Evolutionary conservation across 2,888 invertebrate genomes (phyloP).

Genomic region (Brachypalpus laphriformis): DNA sequence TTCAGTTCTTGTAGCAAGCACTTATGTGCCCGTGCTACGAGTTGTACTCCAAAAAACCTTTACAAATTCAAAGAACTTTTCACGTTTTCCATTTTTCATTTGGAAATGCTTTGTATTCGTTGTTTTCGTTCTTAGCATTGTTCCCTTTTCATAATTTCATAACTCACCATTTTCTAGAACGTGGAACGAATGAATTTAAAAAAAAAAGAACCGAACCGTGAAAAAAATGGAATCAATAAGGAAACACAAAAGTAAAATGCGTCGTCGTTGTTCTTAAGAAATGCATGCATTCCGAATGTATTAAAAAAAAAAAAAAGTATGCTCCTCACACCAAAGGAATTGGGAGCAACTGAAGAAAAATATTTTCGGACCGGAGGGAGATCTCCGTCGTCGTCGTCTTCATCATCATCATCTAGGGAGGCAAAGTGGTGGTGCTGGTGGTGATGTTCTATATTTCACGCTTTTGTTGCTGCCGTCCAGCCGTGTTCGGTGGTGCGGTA

Average conservation of each 20-base stretch:
- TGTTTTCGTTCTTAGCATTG: constrained; percentile 26
- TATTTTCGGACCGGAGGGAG: constrained; percentile 52
- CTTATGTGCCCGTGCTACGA: background rate
- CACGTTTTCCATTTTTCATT: constrained; percentile 6
- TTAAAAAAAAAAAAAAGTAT: background rate
- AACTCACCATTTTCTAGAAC: constrained; percentile 26
- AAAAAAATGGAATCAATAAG: constrained; percentile 26
- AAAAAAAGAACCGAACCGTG: background rate
- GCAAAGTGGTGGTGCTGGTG: background rate
- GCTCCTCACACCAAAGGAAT: constrained; percentile 10
- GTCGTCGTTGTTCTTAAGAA: constrained; percentile 9
- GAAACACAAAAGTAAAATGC: constrained; percentile 2
- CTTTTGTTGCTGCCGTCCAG: constrained; percentile 62
- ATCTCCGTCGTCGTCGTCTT: background rate
- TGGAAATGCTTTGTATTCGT: constrained; percentile 35
- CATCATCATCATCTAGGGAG: constrained; percentile 12
- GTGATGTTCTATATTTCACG: constrained; percentile 65
- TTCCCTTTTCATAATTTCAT: constrained; percentile 28
- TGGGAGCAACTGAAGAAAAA: constrained; percentile 28
- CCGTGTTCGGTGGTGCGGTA: constrained; percentile 18
- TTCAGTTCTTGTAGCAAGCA: constrained; percentile 13
- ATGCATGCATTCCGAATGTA: constrained; percentile 30
- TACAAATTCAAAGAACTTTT: constrained; percentile 24
- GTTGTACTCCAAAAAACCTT: background rate
- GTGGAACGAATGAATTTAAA: constrained; percentile 36